Percentiles rank a stretch among this genome's conserved stretches.
These are phyloP conservation scores for Casuarius casuarius DNA, from an alignment of 2,113 vertebrate species.

Conservation along the genomic window DNA sequence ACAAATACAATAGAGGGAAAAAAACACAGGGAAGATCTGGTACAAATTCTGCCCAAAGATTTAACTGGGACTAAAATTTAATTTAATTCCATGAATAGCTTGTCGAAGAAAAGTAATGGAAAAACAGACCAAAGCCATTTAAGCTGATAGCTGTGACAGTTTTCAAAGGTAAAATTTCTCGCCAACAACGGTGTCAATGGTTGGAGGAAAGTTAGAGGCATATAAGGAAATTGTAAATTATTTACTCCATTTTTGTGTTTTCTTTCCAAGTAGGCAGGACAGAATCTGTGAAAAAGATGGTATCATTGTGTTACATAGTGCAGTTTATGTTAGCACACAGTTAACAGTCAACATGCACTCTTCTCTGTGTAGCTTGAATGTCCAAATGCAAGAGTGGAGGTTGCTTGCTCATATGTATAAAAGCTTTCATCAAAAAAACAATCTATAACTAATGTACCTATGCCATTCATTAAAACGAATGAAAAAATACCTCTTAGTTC, in stretches of 20 bases:
- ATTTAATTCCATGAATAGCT: background rate
- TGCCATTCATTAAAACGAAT: background rate
- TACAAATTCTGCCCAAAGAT: background rate
- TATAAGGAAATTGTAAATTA: background rate
- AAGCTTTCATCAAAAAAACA: background rate
- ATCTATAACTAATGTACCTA: background rate
- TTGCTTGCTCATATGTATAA: background rate
- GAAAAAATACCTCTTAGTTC: background rate
- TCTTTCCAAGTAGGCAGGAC: background rate
- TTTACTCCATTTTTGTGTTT: background rate
- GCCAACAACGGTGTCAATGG: background rate
- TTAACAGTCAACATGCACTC: background rate
- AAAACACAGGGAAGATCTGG: background rate
- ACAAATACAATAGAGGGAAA: background rate
- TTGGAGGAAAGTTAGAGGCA: background rate
- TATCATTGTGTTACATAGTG: background rate
- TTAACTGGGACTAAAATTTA: background rate
- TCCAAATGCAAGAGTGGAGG: background rate
- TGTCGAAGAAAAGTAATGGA: background rate
- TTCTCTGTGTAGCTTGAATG: background rate
- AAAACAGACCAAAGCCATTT: background rate
- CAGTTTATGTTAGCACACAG: background rate
- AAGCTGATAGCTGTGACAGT: background rate
- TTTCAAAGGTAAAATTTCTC: background rate
- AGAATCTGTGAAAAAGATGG: background rate